Conservation (phyloP, 2,113 vertebrate species). For the Octodon degus region DNA sequence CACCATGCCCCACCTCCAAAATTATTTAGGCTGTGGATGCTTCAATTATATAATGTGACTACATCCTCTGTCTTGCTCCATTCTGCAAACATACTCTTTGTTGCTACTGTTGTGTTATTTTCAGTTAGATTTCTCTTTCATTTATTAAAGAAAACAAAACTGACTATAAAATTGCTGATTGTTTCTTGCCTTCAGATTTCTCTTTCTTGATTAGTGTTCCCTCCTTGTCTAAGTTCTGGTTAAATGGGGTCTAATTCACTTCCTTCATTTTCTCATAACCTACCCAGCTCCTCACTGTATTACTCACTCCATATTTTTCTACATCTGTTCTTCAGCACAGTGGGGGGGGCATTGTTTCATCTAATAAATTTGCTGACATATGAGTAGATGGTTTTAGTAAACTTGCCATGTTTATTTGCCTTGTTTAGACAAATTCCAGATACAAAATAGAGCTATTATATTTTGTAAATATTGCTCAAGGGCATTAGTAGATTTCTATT, state of each 20-base stretch:
- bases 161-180: neutral
- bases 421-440: neutral
- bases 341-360: neutral
- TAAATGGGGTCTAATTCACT: neutral
- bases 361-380: neutral
- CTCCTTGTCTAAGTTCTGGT: neutral
- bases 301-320: neutral
- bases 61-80: fast-evolving
- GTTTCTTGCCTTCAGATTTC: neutral
- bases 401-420: neutral
- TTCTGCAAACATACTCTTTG: neutral
- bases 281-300: neutral
- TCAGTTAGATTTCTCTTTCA: neutral
- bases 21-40: neutral
- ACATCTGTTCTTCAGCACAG: neutral
- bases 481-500: neutral
- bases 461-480: neutral
- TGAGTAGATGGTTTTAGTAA: neutral
- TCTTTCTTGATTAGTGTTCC: neutral
- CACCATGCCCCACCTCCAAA: neutral
- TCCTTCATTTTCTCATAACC: neutral
- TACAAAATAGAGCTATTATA: neutral
- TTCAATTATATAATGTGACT: neutral
- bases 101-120: neutral
- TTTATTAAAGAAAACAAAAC: neutral